These are phyloP conservation scores for Bubalus kerabau DNA, from an alignment of 2,113 vertebrate species.

Conservation along the genomic window DNA sequence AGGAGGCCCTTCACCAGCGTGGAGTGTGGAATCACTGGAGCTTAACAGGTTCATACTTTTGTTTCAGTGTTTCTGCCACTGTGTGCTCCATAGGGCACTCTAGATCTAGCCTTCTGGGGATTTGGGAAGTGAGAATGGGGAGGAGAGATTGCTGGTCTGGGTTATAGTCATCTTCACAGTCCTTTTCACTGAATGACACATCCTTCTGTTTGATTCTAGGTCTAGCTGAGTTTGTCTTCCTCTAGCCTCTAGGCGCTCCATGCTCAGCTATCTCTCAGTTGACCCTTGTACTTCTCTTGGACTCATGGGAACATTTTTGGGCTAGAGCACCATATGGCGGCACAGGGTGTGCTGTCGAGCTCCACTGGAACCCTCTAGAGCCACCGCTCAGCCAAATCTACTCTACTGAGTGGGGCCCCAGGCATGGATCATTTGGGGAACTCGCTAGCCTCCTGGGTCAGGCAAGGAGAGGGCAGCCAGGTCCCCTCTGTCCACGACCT, in stretches of 20 bases:
- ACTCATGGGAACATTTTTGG: neutral
- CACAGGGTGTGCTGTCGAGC: too few relatives aligned
- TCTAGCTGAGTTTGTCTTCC: neutral
- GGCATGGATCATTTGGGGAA: neutral
- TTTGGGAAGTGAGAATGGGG: neutral
- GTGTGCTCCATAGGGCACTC: rapidly evolving
- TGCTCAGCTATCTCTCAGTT: neutral
- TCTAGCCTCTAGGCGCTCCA: too few relatives aligned
- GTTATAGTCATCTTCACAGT: neutral
- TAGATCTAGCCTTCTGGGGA: neutral
- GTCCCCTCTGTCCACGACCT: neutral
- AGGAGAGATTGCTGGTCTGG: neutral
- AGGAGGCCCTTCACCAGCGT: neutral
- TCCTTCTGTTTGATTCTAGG: neutral
- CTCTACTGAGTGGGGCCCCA: neutral
- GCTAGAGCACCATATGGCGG: rapidly evolving
- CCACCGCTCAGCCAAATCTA: too few relatives aligned
- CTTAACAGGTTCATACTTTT: neutral
- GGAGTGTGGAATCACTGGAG: neutral
- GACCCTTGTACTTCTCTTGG: neutral
- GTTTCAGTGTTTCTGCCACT: neutral
- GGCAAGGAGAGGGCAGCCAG: neutral
- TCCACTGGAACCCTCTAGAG: neutral
- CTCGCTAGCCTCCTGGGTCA: neutral
- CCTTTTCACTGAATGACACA: neutral